Evolutionary conservation across 2,888 invertebrate genomes (phyloP).

Genomic region (Antitype chi): DNA sequence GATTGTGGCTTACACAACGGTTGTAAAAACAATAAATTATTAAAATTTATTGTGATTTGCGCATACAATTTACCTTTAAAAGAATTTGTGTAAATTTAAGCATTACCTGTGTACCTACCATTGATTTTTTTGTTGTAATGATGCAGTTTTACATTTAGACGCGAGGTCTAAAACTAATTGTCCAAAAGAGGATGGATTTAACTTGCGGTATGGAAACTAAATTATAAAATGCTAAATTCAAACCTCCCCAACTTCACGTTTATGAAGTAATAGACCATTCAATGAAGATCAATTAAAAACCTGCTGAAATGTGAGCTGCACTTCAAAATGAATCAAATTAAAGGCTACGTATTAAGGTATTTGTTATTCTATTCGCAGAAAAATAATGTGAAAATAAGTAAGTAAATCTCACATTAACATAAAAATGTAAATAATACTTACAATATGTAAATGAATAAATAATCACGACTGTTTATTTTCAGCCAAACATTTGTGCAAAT

Average conservation of each 20-base stretch:
- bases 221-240: background rate
- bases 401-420: constrained; percentile 10
- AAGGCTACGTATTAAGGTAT: background rate
- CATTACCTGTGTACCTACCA: background rate
- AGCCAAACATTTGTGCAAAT: constrained; percentile 63
- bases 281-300: background rate
- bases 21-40: constrained; percentile 3
- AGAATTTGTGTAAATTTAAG: background rate
- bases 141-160: background rate
- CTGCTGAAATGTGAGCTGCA: background rate
- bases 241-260: background rate
- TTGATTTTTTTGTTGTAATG: background rate
- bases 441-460: constrained; percentile 34
- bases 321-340: background rate
- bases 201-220: background rate
- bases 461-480: constrained; percentile 46
- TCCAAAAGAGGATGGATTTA: background rate
- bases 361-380: background rate
- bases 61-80: background rate
- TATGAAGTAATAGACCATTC: background rate
- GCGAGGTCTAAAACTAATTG: background rate
- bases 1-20: background rate
- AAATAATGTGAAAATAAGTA: background rate
- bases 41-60: background rate
- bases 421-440: constrained; percentile 20